Percentiles rank a stretch among this genome's conserved stretches.
phyloP scores from a whole-genome alignment of 2,797 vertebrate genomes.

The Protosalanx chinensis region DNA sequence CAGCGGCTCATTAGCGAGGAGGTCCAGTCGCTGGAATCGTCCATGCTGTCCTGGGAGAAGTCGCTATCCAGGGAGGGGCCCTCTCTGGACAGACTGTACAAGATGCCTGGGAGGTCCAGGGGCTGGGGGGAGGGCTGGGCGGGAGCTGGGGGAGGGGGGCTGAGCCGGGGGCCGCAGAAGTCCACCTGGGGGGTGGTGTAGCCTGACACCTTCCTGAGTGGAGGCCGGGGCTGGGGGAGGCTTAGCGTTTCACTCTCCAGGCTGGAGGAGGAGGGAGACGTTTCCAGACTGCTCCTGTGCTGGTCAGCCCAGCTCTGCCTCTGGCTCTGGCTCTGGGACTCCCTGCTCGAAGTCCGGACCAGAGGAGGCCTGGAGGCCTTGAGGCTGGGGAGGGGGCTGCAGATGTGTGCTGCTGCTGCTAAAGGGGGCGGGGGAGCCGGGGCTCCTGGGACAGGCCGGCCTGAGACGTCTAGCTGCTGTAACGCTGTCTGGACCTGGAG shows the following conservation, averaged over 20 bases:
- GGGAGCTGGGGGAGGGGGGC: constrained; percentile 56
- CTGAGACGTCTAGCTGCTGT: constrained; percentile 86
- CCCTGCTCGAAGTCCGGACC: constrained; percentile 13
- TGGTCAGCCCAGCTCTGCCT: constrained; percentile 28
- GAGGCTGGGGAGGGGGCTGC: constrained; percentile 8
- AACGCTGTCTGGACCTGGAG: constrained; percentile 92
- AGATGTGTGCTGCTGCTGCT: constrained; percentile 8
- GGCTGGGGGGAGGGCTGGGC: constrained; percentile 33
- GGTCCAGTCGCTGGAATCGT: constrained; percentile 88
- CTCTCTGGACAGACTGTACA: constrained; percentile 73
- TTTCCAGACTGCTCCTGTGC: constrained; percentile 61
- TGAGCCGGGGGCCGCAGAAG: constrained; percentile 65
- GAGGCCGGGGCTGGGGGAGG: constrained; percentile 56
- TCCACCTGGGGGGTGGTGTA: constrained; percentile 70
- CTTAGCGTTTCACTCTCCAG: constrained; percentile 55
- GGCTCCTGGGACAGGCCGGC: constrained; percentile 58
- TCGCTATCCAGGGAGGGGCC: constrained; percentile 72
- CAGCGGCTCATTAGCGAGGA: constrained; percentile 90
- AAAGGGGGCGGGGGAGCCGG: constrained; percentile 24
- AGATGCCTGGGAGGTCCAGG: constrained; percentile 67
- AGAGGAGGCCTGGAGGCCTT: constrained; percentile 33
- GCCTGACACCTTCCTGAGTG: constrained; percentile 66
- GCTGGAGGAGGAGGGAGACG: constrained; percentile 64
- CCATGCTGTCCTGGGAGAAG: constrained; percentile 69
- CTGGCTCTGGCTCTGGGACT: constrained; percentile 28